Evolutionary conservation across 2,888 invertebrate species (phyloP).

Genomic region (Malthinus flaveolus): DNA sequence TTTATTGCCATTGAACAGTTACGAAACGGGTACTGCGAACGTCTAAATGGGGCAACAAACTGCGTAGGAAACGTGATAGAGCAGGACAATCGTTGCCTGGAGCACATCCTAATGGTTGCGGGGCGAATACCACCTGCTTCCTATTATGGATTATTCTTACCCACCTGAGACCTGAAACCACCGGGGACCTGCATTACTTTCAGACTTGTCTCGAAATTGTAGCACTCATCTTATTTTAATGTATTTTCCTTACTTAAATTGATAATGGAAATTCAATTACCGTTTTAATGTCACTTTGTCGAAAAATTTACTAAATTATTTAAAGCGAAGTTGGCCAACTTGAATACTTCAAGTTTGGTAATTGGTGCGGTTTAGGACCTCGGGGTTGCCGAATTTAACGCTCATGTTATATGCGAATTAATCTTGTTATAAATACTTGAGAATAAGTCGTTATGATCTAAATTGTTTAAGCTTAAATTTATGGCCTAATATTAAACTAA

Average conservation of each 20-base stretch:
- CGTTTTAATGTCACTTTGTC: not conserved
- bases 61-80: constrained; percentile 23
- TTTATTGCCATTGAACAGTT: constrained; percentile 21
- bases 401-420: constrained; percentile 2
- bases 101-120: constrained; percentile 25
- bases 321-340: not conserved
- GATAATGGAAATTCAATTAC: not conserved
- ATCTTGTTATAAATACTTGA: constrained; percentile 3
- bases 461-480: constrained; percentile 4
- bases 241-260: constrained; percentile 12
- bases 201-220: constrained; percentile 15
- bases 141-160: constrained; percentile 28
- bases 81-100: constrained; percentile 25
- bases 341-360: not conserved
- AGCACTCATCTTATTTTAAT: constrained; percentile 9
- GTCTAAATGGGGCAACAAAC: constrained; percentile 24
- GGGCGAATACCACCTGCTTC: constrained; percentile 25
- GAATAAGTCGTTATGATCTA: constrained; percentile 4
- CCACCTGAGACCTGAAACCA: constrained; percentile 21
- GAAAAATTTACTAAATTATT: constrained; percentile 4
- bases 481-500: too few relatives aligned
- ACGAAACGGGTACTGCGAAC: constrained; percentile 18
- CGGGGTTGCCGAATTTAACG: not conserved
- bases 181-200: constrained; percentile 14
- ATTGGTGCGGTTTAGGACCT: not conserved